Evolutionary conservation across 2,113 vertebrate species (phyloP), one percentile per base, ranked within the genome.

Genomic region (Alaudala cheleensis): DNA sequence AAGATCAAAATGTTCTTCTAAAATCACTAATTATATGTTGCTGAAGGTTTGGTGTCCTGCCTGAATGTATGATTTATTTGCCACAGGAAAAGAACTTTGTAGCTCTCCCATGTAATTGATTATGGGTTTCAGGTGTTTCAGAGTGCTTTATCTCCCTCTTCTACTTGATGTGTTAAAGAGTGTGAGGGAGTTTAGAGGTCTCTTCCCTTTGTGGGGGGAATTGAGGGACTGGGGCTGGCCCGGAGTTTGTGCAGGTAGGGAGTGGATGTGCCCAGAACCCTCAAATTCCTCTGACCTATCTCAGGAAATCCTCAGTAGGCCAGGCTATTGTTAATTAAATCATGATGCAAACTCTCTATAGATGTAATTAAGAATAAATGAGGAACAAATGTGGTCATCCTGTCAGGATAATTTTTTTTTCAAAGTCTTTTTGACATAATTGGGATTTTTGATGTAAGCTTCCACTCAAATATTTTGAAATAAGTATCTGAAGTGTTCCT

Each of bases 1-100:
- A 82, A 42, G 92, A 86, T 81, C 88, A 88, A 76, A 80, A 90
- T 92, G 80, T 82, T 90, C 85, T 56, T 49, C 71, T 85, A 72
- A 84, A 91, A 65, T 76, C 37, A 33, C 73, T 91, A 90, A 64
- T 94, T 87, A 61, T 2, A 31, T 14, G 44, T 85, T 84, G 56
- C 78, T 58, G 64, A 17, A 57, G 64, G 54, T 47, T 92, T 84
- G 76, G 42, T 94, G 33, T 80, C 54, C 29, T 23, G 5, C 29
- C 21, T 50, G 64, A 74, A 66, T 9, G 26, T 58, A 2, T 56
- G 39, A 62, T 33, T 86, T 61, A 40, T 50, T 91, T 92, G 56
- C 77, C 69, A 58, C 51, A 42, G 93, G 83, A 86, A 61, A 81
- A 70, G 28, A 84, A 50, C 54, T 70, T 79, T 9, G 5, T 31